Percentiles rank a stretch among this genome's conserved stretches.
Evolutionary conservation across 2,888 invertebrate genomes (phyloP).

Genomic region (Mechanitis messenoides): DNA sequence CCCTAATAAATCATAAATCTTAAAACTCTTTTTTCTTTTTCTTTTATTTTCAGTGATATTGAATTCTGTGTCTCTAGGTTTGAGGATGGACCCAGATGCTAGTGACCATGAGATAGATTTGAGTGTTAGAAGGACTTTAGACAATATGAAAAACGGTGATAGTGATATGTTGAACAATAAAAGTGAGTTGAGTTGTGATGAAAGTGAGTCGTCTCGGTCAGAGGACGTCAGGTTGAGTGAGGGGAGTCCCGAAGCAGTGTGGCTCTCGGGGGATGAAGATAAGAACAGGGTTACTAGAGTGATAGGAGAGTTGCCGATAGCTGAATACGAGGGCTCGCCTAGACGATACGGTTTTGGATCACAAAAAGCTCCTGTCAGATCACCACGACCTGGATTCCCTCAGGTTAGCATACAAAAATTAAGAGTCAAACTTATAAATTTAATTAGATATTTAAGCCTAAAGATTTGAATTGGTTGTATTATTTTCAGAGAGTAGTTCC

Average conservation of each 20-base stretch:
- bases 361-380: slow-evolving; percentile 83
- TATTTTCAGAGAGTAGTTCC: slow-evolving; percentile 64
- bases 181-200: slow-evolving; percentile 58
- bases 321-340: slow-evolving; percentile 94
- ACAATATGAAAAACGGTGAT: slow-evolving; percentile 72
- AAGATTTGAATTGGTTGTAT: not conserved
- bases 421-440: not conserved
- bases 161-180: slow-evolving; percentile 71
- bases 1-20: slow-evolving; percentile 42
- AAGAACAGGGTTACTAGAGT: slow-evolving; percentile 77
- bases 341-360: slow-evolving; percentile 87
- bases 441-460: not conserved
- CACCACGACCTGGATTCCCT: slow-evolving; percentile 92
- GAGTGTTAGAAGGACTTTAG: slow-evolving; percentile 72
- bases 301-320: slow-evolving; percentile 91
- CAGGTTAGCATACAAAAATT: slow-evolving; percentile 65
- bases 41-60: slow-evolving; percentile 75
- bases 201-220: slow-evolving; percentile 58
- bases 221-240: slow-evolving; percentile 55
- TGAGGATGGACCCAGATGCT: slow-evolving; percentile 72
- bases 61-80: slow-evolving; percentile 75
- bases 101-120: slow-evolving; percentile 72
- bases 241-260: slow-evolving; percentile 57
- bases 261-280: slow-evolving; percentile 60
- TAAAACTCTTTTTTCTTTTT: slow-evolving; percentile 51